Conservation (phyloP, 1,140 invertebrate species). For the Anoplophora glabripennis region DNA sequence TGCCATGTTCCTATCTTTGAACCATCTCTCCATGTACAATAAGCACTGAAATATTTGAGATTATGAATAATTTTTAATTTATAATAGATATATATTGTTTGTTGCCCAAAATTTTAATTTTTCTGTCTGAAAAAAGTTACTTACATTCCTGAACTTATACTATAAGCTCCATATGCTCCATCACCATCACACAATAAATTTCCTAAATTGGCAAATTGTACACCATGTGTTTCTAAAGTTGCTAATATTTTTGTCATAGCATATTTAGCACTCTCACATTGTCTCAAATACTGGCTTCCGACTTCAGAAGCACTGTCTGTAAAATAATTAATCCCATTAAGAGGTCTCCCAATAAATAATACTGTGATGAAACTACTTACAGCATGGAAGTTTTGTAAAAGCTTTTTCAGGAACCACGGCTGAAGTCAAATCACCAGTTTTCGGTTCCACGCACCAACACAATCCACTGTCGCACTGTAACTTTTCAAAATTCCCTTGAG, state of each 20-base stretch:
- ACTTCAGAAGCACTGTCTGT: slow-evolving; percentile 14
- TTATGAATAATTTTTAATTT: too few relatives aligned
- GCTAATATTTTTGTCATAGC: slow-evolving; percentile 50
- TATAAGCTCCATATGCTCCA: slow-evolving; percentile 57
- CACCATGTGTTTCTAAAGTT: slow-evolving; percentile 54
- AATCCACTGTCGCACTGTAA: slow-evolving; percentile 60
- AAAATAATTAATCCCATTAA: too few relatives aligned
- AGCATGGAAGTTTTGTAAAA: slow-evolving; percentile 55
- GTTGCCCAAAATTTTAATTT: too few relatives aligned
- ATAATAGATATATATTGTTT: too few relatives aligned
- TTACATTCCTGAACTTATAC: slow-evolving; percentile 42
- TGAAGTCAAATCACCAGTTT: slow-evolving; percentile 53
- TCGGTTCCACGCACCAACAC: slow-evolving; percentile 60
- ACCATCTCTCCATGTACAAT: slow-evolving; percentile 55
- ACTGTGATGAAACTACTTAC: slow-evolving; percentile 48
- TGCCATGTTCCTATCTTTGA: slow-evolving; percentile 52
- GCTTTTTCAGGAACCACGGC: slow-evolving; percentile 53
- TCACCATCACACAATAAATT: slow-evolving; percentile 57
- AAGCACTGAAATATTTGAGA: slow-evolving; percentile 40
- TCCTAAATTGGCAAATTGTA: slow-evolving; percentile 48
- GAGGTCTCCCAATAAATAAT: too few relatives aligned
- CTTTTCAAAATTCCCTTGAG: slow-evolving; percentile 58
- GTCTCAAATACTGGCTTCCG: slow-evolving; percentile 56
- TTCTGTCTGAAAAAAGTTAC: neutral
- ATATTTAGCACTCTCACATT: slow-evolving; percentile 57